These are phyloP conservation scores for Danaus plexippus DNA, from an alignment of 1,140 invertebrate species.

Conservation along the genomic window DNA sequence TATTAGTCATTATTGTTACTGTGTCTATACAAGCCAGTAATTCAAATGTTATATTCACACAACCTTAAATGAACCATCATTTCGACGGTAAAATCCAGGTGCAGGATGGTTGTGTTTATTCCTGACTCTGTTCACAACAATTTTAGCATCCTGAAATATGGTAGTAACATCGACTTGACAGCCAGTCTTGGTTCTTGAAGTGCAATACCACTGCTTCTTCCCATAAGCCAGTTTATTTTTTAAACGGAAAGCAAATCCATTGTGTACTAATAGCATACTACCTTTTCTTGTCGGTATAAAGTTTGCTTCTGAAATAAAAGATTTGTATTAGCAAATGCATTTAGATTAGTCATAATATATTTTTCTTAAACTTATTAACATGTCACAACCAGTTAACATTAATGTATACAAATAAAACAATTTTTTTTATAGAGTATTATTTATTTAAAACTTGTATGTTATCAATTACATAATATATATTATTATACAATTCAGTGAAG, in stretches of 20 bases:
- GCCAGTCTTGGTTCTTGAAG: conserved; percentile 54
- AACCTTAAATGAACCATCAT: conserved; percentile 59
- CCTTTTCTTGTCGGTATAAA: conserved; percentile 62
- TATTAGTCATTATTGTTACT: too few relatives aligned
- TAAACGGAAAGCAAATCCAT: conserved; percentile 61
- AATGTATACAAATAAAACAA: too few relatives aligned
- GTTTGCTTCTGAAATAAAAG: conserved; percentile 48
- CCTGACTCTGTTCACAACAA: conserved; percentile 46
- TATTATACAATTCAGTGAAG: too few relatives aligned
- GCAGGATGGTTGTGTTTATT: conserved; percentile 55
- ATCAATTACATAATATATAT: too few relatives aligned
- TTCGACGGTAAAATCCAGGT: conserved; percentile 55
- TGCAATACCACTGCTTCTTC: conserved; percentile 66
- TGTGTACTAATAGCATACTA: conserved; percentile 50
- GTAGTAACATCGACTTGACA: conserved; percentile 59
- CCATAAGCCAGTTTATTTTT: conserved; percentile 64
- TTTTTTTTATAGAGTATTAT: too few relatives aligned
- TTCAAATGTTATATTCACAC: conserved; percentile 25
- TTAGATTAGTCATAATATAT: neutral
- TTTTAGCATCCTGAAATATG: conserved; percentile 33
- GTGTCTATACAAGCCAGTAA: too few relatives aligned
- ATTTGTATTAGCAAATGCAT: conserved; percentile 12
- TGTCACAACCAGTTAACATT: too few relatives aligned
- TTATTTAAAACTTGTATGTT: too few relatives aligned
- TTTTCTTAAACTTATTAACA: too few relatives aligned